Conservation (phyloP, 37 sponge, comb jelly and placozoan species). For the Spongilla lacustris region DNA sequence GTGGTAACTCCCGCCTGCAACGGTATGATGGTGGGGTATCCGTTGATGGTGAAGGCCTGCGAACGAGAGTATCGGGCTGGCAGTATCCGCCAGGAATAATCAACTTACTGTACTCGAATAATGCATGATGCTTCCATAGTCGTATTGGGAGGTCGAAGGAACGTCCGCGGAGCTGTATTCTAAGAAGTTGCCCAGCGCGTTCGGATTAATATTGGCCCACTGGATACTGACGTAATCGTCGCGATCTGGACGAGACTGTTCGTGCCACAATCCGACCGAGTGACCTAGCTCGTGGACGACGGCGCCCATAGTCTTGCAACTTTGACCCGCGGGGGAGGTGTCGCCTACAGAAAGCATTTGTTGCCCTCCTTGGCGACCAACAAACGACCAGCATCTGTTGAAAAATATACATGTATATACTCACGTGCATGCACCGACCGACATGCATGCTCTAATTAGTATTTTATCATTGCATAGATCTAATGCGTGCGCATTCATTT, state of each 20-base stretch:
- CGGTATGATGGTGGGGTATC: constrained; percentile 38
- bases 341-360: constrained; percentile 44
- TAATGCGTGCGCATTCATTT: too few species aligned
- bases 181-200: constrained; percentile 28
- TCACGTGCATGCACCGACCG: neutral
- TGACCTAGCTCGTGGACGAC: constrained; percentile 87
- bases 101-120: constrained; percentile 32
- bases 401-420: neutral
- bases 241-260: constrained; percentile 84
- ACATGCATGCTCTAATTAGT: neutral
- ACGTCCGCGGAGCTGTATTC: constrained; percentile 12
- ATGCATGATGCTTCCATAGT: constrained; percentile 72
- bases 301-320: constrained; percentile 41
- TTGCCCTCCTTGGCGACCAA: constrained; percentile 58
- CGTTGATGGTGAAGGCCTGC: constrained; percentile 45
- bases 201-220: constrained; percentile 57
- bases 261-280: constrained; percentile 83
- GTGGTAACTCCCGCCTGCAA: neutral
- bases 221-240: constrained; percentile 61
- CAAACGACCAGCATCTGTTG: constrained; percentile 69
- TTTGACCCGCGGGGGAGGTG: neutral
- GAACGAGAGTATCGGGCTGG: too few species aligned
- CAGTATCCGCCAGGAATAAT: too few species aligned
- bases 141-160: constrained; percentile 49
- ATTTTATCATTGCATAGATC: too few species aligned